Evolutionary conservation across 2,797 vertebrate species (phyloP), one percentile per base, ranked within the genome.

Genomic region (Prunella strophiata): DNA sequence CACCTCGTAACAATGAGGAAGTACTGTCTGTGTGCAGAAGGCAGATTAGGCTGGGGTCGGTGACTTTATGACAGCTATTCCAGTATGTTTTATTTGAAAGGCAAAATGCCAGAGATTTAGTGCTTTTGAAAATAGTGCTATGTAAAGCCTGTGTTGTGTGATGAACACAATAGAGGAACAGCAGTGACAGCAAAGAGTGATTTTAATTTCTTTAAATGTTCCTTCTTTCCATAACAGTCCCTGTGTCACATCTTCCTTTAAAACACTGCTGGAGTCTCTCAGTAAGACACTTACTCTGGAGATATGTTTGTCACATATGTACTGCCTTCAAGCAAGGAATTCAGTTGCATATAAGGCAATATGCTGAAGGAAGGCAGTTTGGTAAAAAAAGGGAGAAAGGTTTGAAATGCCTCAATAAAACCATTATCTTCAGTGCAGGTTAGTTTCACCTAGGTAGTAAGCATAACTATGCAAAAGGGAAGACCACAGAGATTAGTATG

Each of bases 21-120:
- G 22, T 48, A 59, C 51, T 40, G 7, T 25, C 45, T 79, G 27
- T 66, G 58, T 89, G 70, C n/a, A 68, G 75, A 87, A 85, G 70
- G 15, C 18, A 65, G 47, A 89, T 89, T 78, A 86, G 62, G 9
- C 52, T 71, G 48, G 13, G 16, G 21, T 65, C 1, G 0, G 23
- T 93, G 75, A 67, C 71, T 94, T 93, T 75, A 43, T 85, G 71
- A 66, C 71, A 85, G n/a, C 34, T 87, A 38, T 62, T 87, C 45
- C 13, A 43, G 4, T 25, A 66, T 7, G 8, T 51, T 82, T 85
- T 85, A 58, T 79, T 87, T 78, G 42, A 87, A 89, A 87, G 36
- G 18, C 74, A 68, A 94, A 85, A 76, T 68, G 32, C 32, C 62
- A 68, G 66, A 63, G 22, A 22, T 91, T 65, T 75, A 75, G 36